Evolutionary conservation across 2,113 vertebrate genomes (phyloP).

Genomic region (Percina caprodes): DNA sequence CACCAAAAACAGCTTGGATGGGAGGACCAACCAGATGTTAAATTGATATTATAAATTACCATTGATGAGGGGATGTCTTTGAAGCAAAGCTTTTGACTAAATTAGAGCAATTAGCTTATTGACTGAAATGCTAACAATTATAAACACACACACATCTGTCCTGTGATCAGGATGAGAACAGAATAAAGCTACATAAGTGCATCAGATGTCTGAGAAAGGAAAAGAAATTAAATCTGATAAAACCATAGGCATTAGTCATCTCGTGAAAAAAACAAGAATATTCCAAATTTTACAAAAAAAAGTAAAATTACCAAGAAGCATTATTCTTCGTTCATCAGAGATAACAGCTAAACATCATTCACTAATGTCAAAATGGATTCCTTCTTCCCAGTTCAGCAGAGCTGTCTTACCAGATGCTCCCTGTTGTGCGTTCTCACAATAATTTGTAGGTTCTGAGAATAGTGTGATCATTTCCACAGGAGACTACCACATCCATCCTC

Average conservation of each 20-base stretch:
- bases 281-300: background rate
- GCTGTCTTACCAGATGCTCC: constrained; percentile 40
- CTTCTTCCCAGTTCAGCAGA: constrained; percentile 18
- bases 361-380: constrained; percentile 39
- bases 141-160: constrained; percentile 26
- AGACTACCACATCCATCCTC: constrained; percentile 56
- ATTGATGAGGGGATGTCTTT: constrained; percentile 47
- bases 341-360: background rate
- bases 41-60: constrained; percentile 49
- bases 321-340: background rate
- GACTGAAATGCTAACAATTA: constrained; percentile 23
- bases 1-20: constrained; percentile 61
- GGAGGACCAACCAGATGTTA: constrained; percentile 61
- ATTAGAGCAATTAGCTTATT: constrained; percentile 35
- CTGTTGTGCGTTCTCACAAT: constrained; percentile 62
- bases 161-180: constrained; percentile 2
- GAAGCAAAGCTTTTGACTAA: constrained; percentile 30
- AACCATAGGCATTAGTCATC: background rate
- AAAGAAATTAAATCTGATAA: background rate
- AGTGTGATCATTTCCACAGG: constrained; percentile 67
- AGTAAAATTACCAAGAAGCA: background rate
- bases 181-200: background rate
- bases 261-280: background rate
- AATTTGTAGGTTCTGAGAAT: constrained; percentile 64
- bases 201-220: background rate